These are phyloP conservation scores for Zosterops borbonicus DNA, from an alignment of 2,113 vertebrate genomes.

Conservation along the genomic window DNA sequence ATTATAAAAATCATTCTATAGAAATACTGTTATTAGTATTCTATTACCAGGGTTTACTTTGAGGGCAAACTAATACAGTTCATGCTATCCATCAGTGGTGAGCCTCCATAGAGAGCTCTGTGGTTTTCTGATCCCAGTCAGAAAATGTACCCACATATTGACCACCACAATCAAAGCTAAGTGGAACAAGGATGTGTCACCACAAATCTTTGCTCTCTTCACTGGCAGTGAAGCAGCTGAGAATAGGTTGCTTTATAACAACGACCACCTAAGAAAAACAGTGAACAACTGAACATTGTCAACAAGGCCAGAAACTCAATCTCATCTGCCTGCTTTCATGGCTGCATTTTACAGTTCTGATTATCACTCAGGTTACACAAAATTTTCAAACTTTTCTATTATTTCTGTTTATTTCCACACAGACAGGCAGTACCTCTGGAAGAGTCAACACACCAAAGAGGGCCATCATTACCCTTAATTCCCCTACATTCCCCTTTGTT, in stretches of 20 bases:
- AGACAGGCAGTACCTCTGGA: neutral
- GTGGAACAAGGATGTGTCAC: neutral
- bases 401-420: neutral
- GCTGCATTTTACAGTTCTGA: neutral
- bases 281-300: neutral
- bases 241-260: rapidly evolving
- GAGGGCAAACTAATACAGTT: neutral
- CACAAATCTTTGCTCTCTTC: neutral
- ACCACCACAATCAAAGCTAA: neutral
- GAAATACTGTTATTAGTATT: neutral
- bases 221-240: neutral
- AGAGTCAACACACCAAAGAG: neutral
- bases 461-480: neutral
- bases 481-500: rapidly evolving
- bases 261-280: neutral
- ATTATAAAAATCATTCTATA: no score
- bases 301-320: neutral
- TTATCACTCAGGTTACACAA: neutral
- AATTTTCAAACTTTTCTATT: neutral
- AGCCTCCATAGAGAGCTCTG: neutral
- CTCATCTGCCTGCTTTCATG: neutral
- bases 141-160: neutral
- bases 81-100: no score
- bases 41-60: neutral
- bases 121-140: neutral